phyloP scores from a whole-genome alignment of 2,113 vertebrate genomes.

The Lampris incognitus region DNA sequence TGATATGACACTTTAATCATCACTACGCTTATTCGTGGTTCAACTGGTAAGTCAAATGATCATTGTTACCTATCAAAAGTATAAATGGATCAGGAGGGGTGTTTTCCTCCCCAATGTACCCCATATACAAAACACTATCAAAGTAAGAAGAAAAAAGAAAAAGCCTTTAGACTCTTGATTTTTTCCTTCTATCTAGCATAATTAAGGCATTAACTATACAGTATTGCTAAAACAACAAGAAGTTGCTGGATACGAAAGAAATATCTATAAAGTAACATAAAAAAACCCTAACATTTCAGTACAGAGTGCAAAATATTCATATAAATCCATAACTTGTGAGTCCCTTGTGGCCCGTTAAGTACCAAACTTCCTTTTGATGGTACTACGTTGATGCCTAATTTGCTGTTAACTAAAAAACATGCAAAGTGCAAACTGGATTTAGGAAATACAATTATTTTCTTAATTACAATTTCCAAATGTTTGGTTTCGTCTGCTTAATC shows the following conservation, averaged over 20 bases:
- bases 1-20: conserved; percentile 60
- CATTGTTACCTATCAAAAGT: conserved; percentile 70
- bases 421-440: conserved; percentile 71
- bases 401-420: conserved; percentile 67
- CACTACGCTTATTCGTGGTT: conserved; percentile 68
- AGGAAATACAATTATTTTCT: conserved; percentile 48
- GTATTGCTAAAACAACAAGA: conserved; percentile 80
- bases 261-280: conserved; percentile 47
- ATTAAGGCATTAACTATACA: conserved; percentile 82
- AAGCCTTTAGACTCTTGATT: conserved; percentile 52
- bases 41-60: conserved; percentile 51
- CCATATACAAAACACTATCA: conserved; percentile 58
- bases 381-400: conserved; percentile 55
- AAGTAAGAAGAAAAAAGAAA: conserved; percentile 54
- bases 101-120: conserved; percentile 43
- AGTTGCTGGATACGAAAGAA: conserved; percentile 51
- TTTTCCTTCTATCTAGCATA: conserved; percentile 60
- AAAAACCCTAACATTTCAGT: conserved; percentile 46
- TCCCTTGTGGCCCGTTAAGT: conserved; percentile 52
- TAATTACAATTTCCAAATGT: conserved; percentile 69
- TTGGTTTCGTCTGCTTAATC: conserved; percentile 80
- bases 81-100: conserved; percentile 62
- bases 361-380: conserved; percentile 56
- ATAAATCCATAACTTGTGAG: conserved; percentile 60
- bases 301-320: conserved; percentile 75